Evolutionary conservation across 2,888 invertebrate species (phyloP), one percentile per base, ranked within the genome.

Genomic region (Yponomeuta sedellus): DNA sequence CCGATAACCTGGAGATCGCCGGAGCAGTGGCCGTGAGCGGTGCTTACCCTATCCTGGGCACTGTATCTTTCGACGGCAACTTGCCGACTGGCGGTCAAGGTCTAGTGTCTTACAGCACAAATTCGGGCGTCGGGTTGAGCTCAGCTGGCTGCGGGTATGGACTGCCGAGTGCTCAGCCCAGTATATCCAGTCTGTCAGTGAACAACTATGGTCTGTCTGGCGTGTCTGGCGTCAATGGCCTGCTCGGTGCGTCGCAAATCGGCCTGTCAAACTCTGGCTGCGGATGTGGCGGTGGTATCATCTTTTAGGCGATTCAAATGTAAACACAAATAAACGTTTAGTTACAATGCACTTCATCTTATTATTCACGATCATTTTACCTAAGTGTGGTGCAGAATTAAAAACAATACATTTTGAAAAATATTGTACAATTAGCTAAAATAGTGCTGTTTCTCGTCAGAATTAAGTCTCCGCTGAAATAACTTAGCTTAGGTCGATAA

Each of bases 1-100:
- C 62, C 11, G 62, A 62, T 0, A 62, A 62, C 62, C 62, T 62
- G n/a, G 62, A 62, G 19, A 39, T 39, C 39, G 34, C 16, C 16
- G 62, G 62, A 11, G 39, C n/a, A 2, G 34, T 62, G 10, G 59
- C 11, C 20, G 59, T 59, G 22, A 20, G 25, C 22, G 59, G 59
- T 3, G 59, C 59, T 20, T 12, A 22, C 22, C 59, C 59, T 12
- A 22, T 59, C 59, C 25, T 59, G 10, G 20, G 22, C 1, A 20
- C 59, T 5, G 59, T 59, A 0, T 12, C 22, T 12, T 12, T 20
- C 12, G 59, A 11, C 3, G 59, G 59, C 20, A 25, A 59, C 20
- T 10, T 59, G 22, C 59, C 59, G 22, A 20, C 22, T 22, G 25
- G 59, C 25, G 59, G 59, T 25, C 25, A 22, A 22, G 59, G 22